These are phyloP conservation scores for Xiphias gladius DNA, from an alignment of 2,113 vertebrate genomes.

Conservation along the genomic window DNA sequence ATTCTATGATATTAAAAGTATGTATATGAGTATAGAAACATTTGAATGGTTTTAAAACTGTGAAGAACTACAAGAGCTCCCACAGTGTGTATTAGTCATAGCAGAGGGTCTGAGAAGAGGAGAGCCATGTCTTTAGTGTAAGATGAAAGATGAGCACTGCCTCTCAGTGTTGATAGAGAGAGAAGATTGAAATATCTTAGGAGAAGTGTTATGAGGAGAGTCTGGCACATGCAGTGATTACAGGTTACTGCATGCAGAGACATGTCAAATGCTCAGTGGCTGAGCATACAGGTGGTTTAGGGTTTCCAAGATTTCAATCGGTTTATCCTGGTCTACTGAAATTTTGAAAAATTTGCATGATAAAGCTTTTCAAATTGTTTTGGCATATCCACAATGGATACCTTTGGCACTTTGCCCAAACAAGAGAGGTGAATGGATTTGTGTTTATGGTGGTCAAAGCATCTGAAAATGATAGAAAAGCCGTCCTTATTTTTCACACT, in stretches of 20 bases:
- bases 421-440: not conserved
- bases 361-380: not conserved
- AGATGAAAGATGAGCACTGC: constrained; percentile 18
- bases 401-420: not conserved
- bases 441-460: not conserved
- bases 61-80: not conserved
- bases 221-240: constrained; percentile 24
- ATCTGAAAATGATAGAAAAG: not conserved
- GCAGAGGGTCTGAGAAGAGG: constrained; percentile 1
- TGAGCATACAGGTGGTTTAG: not conserved
- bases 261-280: not conserved
- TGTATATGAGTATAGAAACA: not conserved
- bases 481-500: not conserved
- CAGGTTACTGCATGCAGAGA: constrained; percentile 14
- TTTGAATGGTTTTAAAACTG: not conserved
- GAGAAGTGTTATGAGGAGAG: constrained; percentile 1
- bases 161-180: constrained; percentile 26
- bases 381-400: not conserved
- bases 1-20: not conserved
- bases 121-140: not conserved
- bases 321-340: not conserved
- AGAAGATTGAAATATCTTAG: constrained; percentile 30
- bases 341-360: not conserved
- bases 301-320: not conserved
- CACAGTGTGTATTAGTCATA: not conserved